phyloP scores from a whole-genome alignment of 2,113 vertebrate species.

The Actenoides hombroni region DNA sequence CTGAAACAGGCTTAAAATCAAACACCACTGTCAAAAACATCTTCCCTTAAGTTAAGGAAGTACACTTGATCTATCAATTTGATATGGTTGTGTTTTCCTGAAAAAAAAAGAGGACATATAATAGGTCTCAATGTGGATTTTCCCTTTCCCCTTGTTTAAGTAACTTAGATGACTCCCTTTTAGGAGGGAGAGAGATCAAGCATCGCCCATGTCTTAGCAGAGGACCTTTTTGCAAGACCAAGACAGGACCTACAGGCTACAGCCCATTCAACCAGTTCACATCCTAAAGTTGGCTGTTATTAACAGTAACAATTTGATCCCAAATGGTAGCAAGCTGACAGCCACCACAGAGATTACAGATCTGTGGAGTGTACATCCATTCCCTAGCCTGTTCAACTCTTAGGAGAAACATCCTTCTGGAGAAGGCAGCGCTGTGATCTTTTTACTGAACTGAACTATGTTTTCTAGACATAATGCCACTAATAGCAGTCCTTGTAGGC shows the following conservation, averaged over 20 bases:
- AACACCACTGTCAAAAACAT: background rate
- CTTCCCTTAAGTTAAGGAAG: background rate
- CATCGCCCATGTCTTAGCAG: background rate
- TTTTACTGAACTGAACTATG: background rate
- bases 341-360: background rate
- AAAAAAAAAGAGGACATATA: background rate
- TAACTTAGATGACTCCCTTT: background rate
- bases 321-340: background rate
- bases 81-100: background rate
- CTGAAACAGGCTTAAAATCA: background rate
- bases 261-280: background rate
- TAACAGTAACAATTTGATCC: background rate
- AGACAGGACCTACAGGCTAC: background rate
- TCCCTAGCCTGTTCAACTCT: background rate
- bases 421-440: background rate
- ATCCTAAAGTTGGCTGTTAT: background rate
- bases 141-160: rapidly evolving
- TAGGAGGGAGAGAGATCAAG: background rate
- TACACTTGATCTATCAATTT: background rate
- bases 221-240: background rate
- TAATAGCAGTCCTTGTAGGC: background rate
- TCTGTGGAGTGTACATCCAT: background rate
- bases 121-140: background rate
- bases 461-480: background rate
- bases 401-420: background rate